Evolutionary conservation across 2,888 invertebrate genomes (phyloP), one percentile per base, ranked within the genome.

Genomic region (Eupithecia inturbata): DNA sequence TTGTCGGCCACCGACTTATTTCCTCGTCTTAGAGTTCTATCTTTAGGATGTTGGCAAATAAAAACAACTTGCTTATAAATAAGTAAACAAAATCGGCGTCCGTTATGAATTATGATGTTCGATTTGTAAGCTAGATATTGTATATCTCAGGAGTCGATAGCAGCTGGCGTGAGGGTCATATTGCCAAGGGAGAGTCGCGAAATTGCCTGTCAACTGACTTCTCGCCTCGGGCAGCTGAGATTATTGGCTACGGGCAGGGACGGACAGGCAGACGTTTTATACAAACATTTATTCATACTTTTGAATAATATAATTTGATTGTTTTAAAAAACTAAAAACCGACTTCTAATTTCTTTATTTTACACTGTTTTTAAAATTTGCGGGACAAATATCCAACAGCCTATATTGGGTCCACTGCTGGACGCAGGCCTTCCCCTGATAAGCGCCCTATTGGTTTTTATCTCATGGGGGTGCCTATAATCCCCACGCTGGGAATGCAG

Each of bases 181-280:
- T 45, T 26, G 70, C 45, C 67, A 45, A 28, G 70, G 72, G 72
- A 63, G 67, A 67, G 53, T 67, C 60, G 33, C 41, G 63, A 67
- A 75, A 75, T 75, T 72, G 75, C 72, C 70, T 75, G 75, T 72
- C 72, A 75, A 73, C 62, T 73, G 70, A 69, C 67, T 64, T 69
- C 72, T 72, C 49, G 67, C 67, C 36, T 19, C 41, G 69, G 73
- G 71, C 70, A 62, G 62, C 36, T 71, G 33, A 62, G 72, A 67
- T 72, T 72, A 72, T 72, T 72, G 72, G 39, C 66, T 39, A n/a
- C 33, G 28, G 28, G 19, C 31, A 31, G 3, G 62, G 62, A 62
- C 19, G 62, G 19, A 62, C 62, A 62, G 62, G 1, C 62, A 62
- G 62, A 57, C 57, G 26, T 57, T 57, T 57, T 14, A 57, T 22